Conservation (phyloP, 2,113 vertebrate genomes). For the Dasyprocta punctata region DNA sequence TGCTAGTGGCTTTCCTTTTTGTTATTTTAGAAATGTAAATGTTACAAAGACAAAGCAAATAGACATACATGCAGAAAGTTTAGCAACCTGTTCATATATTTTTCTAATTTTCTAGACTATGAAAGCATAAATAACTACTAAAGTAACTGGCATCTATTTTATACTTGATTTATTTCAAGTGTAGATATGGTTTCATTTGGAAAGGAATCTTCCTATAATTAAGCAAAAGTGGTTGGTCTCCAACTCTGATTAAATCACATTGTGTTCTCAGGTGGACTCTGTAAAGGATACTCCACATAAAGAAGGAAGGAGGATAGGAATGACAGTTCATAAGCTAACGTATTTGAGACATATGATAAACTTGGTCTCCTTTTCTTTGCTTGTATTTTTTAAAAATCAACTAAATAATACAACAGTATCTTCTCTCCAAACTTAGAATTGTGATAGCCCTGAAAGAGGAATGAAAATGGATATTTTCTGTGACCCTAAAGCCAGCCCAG, state of each 20-base stretch:
- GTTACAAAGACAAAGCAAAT: not conserved
- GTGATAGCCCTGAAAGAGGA: constrained; percentile 10
- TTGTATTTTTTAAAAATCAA: not conserved
- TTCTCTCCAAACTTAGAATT: constrained; percentile 47
- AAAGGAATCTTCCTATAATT: not conserved
- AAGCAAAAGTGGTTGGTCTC: constrained; percentile 7
- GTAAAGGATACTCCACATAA: constrained; percentile 22
- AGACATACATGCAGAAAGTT: not conserved
- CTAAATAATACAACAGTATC: constrained; percentile 56
- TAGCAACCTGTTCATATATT: not conserved
- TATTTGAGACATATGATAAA: constrained; percentile 63
- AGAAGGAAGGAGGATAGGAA: constrained; percentile 15
- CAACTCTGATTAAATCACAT: constrained; percentile 43
- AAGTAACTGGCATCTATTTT: constrained; percentile 64
- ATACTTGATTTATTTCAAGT: constrained; percentile 63
- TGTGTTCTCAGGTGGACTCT: constrained; percentile 49
- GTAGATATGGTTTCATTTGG: constrained; percentile 41
- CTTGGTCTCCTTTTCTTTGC: constrained; percentile 51
- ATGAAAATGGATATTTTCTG: constrained; percentile 74
- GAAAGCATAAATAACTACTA: constrained; percentile 72
- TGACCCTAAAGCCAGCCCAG: constrained; percentile 35
- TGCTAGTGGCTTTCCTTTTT: not conserved
- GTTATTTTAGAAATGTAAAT: constrained; percentile 34
- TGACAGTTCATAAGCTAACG: constrained; percentile 37
- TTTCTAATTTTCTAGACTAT: constrained; percentile 37